Base-by-base conservation (phyloP, 2,113 vertebrate genomes). In the Atractosteus spatula region DNA sequence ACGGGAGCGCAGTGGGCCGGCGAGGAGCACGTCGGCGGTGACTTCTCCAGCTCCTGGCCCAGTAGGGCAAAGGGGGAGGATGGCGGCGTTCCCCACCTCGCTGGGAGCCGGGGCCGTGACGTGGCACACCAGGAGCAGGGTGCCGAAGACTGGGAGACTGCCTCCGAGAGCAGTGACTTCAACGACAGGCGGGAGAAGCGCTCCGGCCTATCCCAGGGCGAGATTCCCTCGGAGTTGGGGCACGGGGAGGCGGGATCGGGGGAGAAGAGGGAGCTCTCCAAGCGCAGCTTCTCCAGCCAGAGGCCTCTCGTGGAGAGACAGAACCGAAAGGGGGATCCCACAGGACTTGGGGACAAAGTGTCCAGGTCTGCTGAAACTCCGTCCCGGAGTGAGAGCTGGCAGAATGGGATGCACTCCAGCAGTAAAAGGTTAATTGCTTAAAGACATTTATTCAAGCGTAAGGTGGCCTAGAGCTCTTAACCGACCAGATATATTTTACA, bases 261-360 rank as follows among this genome's bases (percentile, higher is more conserved):
- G 0, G 97, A 99, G 84, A 99, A 96, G 90, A 94, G 95, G 80
- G 97, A 99, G 59, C 83, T 97, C 54, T 94, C 97, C 2, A 99
- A 99, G 82, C 88, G 97, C 74, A 99, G 97, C 82, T 99, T 99
- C 85, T 99, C 97, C 0, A 96, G 97, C 79, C 97, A 99, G 76
- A 93, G 97, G 54, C 97, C 97, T 0, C 76, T 98, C 14, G 94
- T 92, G 0, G 97, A 99, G 68, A 85, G 97, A 45, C 97, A 99
- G 83, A 96, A 92, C 89, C 94, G 97, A 65, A 98, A 97, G 86
- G 87, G 93, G 0, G 96, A 99, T 61, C 86, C 94, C 0, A 84
- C 90, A 7, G 89, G 92, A 72, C 91, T 94, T 71, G 90, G 83
- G 0, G 90, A 90, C 77, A 98, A 94, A 78, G 82, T 95, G 0